Conservation (phyloP, 2,797 vertebrate genomes). For the Lates japonicus region DNA sequence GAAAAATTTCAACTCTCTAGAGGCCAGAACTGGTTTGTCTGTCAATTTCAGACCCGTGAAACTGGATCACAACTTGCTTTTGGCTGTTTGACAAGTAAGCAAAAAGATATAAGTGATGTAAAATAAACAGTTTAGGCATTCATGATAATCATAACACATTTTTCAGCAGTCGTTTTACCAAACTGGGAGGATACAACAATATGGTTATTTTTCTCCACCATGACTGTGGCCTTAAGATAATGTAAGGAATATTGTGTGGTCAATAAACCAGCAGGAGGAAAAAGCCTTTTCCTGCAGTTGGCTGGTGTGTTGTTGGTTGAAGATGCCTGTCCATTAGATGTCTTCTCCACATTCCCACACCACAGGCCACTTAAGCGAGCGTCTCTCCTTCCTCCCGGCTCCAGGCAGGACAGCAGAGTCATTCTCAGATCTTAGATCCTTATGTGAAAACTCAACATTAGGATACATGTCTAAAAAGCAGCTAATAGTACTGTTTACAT, state of each 20-base stretch:
- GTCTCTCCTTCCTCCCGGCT: neutral
- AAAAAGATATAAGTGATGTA: neutral
- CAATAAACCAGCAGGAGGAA: neutral
- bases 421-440: neutral
- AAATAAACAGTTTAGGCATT: neutral
- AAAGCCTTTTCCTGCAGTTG: conserved; percentile 2
- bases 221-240: neutral
- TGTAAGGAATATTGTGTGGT: neutral
- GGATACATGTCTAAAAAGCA: neutral
- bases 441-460: conserved; percentile 16
- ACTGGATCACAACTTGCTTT: conserved; percentile 5
- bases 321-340: conserved; percentile 28
- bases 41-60: neutral
- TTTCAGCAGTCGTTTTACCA: neutral
- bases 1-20: neutral
- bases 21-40: neutral
- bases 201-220: neutral
- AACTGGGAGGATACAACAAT: neutral
- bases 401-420: neutral
- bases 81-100: conserved; percentile 8
- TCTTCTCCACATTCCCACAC: conserved; percentile 28
- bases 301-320: conserved; percentile 19
- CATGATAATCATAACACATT: neutral
- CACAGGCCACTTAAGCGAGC: conserved; percentile 39
- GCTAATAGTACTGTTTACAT: neutral